phyloP scores from a whole-genome alignment of 1,140 invertebrate species.

The Ptiloglossa arizonensis region DNA sequence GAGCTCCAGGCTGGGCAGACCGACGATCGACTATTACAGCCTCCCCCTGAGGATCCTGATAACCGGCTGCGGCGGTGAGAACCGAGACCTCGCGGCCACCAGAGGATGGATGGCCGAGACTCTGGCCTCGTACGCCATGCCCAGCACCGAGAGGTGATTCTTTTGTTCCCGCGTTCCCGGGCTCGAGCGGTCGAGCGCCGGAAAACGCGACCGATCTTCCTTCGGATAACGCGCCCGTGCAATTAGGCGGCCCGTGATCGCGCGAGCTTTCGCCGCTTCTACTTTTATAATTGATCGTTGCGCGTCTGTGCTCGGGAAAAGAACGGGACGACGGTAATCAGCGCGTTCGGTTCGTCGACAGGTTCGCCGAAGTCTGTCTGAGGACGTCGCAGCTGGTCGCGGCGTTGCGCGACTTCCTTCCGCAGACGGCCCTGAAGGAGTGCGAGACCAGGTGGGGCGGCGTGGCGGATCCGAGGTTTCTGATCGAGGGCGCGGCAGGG shows the following conservation, averaged over 20 bases:
- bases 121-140: constrained; percentile 91
- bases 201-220: neutral
- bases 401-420: constrained; percentile 88
- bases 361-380: constrained; percentile 88
- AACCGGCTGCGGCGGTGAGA: constrained; percentile 87
- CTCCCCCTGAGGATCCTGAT: constrained; percentile 90
- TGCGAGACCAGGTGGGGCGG: constrained; percentile 90
- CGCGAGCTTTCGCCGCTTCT: neutral
- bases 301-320: too few relatives aligned
- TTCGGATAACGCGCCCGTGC: neutral
- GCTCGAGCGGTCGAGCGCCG: too few relatives aligned
- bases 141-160: constrained; percentile 85
- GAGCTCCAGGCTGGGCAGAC: constrained; percentile 85
- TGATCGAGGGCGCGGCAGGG: constrained; percentile 89
- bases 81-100: constrained; percentile 86
- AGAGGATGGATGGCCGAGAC: constrained; percentile 93
- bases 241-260: neutral
- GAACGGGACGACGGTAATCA: too few relatives aligned
- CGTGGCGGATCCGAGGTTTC: constrained; percentile 89
- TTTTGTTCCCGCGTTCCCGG: neutral
- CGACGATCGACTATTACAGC: constrained; percentile 92
- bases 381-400: constrained; percentile 90
- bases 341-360: constrained; percentile 81
- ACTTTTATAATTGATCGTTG: neutral
- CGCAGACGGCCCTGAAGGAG: constrained; percentile 86